Evolutionary conservation across 2,797 vertebrate genomes (phyloP), one percentile per base, ranked within the genome.

Genomic region (Champsocephalus gunnari): DNA sequence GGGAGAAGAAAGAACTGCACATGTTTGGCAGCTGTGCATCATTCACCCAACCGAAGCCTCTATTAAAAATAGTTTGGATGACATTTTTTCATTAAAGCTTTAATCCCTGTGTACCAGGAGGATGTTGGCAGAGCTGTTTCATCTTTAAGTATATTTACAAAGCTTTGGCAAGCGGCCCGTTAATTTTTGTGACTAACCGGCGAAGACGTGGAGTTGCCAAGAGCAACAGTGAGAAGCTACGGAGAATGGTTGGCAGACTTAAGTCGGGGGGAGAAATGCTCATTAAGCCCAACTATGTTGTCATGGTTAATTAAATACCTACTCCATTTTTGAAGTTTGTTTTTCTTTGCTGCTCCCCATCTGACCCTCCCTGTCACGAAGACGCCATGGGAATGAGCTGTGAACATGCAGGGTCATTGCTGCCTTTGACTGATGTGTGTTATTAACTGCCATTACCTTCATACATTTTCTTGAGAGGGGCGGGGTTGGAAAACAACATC

Each of bases 251-350:
- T 88, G 88, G 87, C 75, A 80, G 77, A 80, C 71, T 49, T 60
- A 56, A 67, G 65, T 67, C 34, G 16, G 2, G 68, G 66, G 49
- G 67, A 84, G 87, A 91, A 89, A 87, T 66, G 71, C 88, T 90
- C 58, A 28, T 91, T 92, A 92, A 77, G 70, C 73, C 55, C 34
- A 86, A 65, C 79, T 71, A 74, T 58, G 80, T 78, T 89, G 84
- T 87, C 89, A 86, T 77, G 75, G 86, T 89, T 92, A 88, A 91
- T 93, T 88, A 91, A 91, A 90, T 80, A 82, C 57, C 71, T 75
- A 67, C 80, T 84, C 50, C 62, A 66, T 82, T 78, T 87, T 71
- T 84, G 75, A 87, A 82, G 88, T 82, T 88, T 82, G 74, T 89
- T 90, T 91, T 85, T 77, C 56, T 53, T 63, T 1, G 17, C 44